Evolutionary conservation across 1,140 invertebrate species (phyloP).

Genomic region (Lordiphosa collinella): DNA sequence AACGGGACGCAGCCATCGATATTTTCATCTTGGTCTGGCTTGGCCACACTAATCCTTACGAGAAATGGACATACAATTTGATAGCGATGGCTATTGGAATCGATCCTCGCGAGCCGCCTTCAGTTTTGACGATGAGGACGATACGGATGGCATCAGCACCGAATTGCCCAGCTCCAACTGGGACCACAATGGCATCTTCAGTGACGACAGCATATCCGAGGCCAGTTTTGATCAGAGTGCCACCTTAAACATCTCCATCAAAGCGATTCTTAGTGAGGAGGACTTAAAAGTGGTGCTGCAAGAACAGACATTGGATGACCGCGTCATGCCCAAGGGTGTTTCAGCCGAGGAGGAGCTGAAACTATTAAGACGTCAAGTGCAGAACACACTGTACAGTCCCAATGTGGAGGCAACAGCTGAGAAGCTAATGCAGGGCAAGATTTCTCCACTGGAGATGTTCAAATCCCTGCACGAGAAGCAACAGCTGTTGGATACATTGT

Average conservation of each 20-base stretch:
- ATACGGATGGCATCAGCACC: slow-evolving; percentile 22
- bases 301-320: slow-evolving; percentile 63
- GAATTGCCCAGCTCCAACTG: slow-evolving; percentile 20
- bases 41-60: too few species aligned
- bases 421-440: slow-evolving; percentile 80
- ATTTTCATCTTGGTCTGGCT: too few species aligned
- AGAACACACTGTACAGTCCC: slow-evolving; percentile 65
- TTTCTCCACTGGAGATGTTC: slow-evolving; percentile 80
- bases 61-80: slow-evolving; percentile 36
- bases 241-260: slow-evolving; percentile 61
- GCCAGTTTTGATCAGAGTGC: slow-evolving; percentile 64
- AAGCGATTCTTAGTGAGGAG: slow-evolving; percentile 63
- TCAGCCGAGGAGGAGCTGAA: slow-evolving; percentile 65
- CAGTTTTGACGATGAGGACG: slow-evolving; percentile 76
- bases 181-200: slow-evolving; percentile 58
- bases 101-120: slow-evolving; percentile 69
- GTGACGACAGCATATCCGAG: slow-evolving; percentile 68
- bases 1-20: too few species aligned
- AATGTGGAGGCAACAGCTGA: slow-evolving; percentile 79
- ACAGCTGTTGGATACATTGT: slow-evolving; percentile 81
- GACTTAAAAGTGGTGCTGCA: slow-evolving; percentile 57
- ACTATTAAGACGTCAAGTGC: slow-evolving; percentile 63
- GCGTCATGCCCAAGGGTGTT: slow-evolving; percentile 61
- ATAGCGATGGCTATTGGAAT: slow-evolving; percentile 75
- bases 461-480: slow-evolving; percentile 82